Evolutionary conservation across 1,140 invertebrate species (phyloP).

Genomic region (Euwallacea fornicatus): DNA sequence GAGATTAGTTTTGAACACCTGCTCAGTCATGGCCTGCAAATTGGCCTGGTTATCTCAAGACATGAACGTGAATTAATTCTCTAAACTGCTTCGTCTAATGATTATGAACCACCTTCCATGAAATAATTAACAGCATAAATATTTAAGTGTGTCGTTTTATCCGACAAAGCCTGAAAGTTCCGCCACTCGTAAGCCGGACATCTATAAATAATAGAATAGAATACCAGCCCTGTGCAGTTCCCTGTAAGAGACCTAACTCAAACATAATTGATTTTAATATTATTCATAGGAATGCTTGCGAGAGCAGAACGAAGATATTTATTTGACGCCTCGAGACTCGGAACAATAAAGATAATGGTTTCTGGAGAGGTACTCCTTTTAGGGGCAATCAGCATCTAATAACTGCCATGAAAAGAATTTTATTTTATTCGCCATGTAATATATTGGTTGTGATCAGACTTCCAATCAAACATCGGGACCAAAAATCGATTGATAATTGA

Average conservation of each 20-base stretch:
- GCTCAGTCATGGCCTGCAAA: too few species aligned
- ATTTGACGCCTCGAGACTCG: constrained; percentile 40
- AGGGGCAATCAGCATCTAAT: constrained; percentile 43
- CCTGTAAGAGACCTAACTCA: constrained; percentile 14
- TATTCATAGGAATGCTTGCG: constrained; percentile 43
- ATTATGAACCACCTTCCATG: not conserved
- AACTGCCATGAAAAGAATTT: constrained; percentile 35
- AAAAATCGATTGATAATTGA: too few species aligned
- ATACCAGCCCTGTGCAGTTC: constrained; percentile 7
- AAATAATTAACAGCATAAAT: constrained; percentile 2
- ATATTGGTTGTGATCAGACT: not conserved
- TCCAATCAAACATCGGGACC: too few species aligned
- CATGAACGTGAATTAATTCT: too few species aligned
- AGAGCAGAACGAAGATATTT: constrained; percentile 41
- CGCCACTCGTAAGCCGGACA: not conserved
- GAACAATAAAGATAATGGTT: constrained; percentile 46
- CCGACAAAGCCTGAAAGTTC: not conserved
- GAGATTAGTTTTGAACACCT: too few species aligned
- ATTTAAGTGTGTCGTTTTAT: constrained; percentile 1
- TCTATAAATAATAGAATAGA: constrained; percentile 23
- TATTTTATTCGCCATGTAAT: constrained; percentile 18
- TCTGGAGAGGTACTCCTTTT: constrained; percentile 43
- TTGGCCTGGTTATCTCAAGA: too few species aligned
- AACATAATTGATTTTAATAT: constrained; percentile 38
- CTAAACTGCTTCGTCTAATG: not conserved